Percentiles rank a stretch among this genome's conserved stretches.
phyloP scores from a whole-genome alignment of 1,140 invertebrate genomes.

The Cecropterus lyciades region DNA sequence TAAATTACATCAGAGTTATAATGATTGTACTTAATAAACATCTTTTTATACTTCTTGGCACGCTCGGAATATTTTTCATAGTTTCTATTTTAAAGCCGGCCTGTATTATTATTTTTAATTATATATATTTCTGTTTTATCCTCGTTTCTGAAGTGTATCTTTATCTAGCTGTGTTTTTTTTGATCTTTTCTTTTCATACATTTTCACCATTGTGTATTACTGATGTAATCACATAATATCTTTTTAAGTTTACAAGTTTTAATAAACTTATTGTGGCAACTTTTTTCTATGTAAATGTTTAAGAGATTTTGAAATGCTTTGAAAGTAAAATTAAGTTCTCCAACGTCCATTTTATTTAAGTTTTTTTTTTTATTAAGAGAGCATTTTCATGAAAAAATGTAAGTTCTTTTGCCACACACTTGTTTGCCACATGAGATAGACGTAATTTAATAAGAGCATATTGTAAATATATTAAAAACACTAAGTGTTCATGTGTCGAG shows the following conservation, averaged over 20 bases:
- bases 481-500: constrained; percentile 38
- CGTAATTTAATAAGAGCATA: constrained; percentile 17
- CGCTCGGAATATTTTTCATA: constrained; percentile 3
- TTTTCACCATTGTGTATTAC: constrained; percentile 8
- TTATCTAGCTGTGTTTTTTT: background rate
- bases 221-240: background rate
- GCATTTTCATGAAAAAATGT: constrained; percentile 10
- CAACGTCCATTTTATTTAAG: constrained; percentile 2
- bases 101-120: constrained; percentile 1
- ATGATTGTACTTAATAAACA: background rate
- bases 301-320: constrained; percentile 7
- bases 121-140: constrained; percentile 12
- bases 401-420: constrained; percentile 26
- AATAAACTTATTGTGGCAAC: constrained; percentile 20
- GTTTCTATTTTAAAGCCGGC: background rate
- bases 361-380: constrained; percentile 17
- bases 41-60: background rate
- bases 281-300: constrained; percentile 10
- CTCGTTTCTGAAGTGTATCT: background rate
- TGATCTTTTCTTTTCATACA: background rate
- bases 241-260: background rate
- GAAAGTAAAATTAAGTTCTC: background rate
- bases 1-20: background rate
- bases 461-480: constrained; percentile 42
- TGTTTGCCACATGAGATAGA: constrained; percentile 42